These are phyloP conservation scores for Drosophila suboccidentalis DNA, from an alignment of 2,888 invertebrate genomes.

Conservation along the genomic window DNA sequence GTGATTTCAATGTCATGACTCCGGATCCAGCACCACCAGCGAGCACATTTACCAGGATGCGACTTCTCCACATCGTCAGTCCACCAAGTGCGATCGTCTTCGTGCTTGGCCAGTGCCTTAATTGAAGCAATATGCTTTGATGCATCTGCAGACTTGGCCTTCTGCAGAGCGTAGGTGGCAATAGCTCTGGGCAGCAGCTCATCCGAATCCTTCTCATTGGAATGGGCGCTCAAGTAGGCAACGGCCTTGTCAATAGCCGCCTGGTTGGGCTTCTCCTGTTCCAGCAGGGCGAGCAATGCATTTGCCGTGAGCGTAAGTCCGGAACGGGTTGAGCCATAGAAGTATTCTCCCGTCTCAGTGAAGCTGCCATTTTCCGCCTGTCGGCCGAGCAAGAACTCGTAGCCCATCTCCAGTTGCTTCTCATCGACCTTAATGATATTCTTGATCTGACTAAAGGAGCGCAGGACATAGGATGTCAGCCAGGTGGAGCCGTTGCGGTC, in stretches of 20 bases:
- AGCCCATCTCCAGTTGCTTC: slow-evolving; percentile 88
- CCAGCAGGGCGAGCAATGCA: slow-evolving; percentile 90
- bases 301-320: slow-evolving; percentile 92
- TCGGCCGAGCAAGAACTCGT: slow-evolving; percentile 89
- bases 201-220: slow-evolving; percentile 88
- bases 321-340: slow-evolving; percentile 89
- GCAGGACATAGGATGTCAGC: slow-evolving; percentile 94
- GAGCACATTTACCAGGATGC: slow-evolving; percentile 23
- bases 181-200: slow-evolving; percentile 92
- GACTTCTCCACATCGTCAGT: slow-evolving; percentile 87
- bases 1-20: slow-evolving; percentile 82
- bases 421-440: slow-evolving; percentile 90
- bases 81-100: slow-evolving; percentile 92
- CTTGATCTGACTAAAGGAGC: slow-evolving; percentile 90
- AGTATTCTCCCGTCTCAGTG: slow-evolving; percentile 90
- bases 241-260: slow-evolving; percentile 91
- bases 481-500: slow-evolving; percentile 89
- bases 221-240: slow-evolving; percentile 89
- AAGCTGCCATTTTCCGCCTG: slow-evolving; percentile 92
- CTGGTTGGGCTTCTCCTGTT: slow-evolving; percentile 86
- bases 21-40: slow-evolving; percentile 85
- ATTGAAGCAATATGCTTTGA: slow-evolving; percentile 81
- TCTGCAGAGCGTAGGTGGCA: slow-evolving; percentile 91
- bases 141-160: slow-evolving; percentile 90
- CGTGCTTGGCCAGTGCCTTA: slow-evolving; percentile 87